A percentile compares a stretch with the other conserved stretches of the same genome.
Conservation (phyloP, 2,888 invertebrate genomes). For the Bellardia bayeri region DNA sequence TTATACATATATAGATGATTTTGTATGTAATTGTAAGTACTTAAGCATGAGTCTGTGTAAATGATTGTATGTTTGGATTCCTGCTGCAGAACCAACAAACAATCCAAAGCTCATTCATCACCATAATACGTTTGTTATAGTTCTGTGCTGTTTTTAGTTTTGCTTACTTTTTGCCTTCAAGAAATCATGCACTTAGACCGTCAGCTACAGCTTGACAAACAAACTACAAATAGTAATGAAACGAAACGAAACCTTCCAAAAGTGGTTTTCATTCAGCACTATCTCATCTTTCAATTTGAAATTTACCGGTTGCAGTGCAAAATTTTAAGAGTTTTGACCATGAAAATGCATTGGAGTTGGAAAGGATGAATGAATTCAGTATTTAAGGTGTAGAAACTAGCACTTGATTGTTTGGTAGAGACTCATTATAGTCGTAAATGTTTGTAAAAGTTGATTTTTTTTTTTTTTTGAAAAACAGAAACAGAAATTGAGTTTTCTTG, state of each 20-base stretch:
- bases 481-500: too few species aligned
- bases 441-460: too few species aligned
- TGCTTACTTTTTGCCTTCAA: slow-evolving; percentile 49
- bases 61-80: slow-evolving; percentile 38
- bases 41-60: slow-evolving; percentile 20
- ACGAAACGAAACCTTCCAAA: slow-evolving; percentile 27
- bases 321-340: neutral
- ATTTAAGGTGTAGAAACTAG: too few species aligned
- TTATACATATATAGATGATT: neutral
- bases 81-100: slow-evolving; percentile 52
- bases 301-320: neutral
- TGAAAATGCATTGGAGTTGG: neutral
- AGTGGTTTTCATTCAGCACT: slow-evolving; percentile 7
- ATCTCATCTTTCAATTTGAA: neutral
- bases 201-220: neutral
- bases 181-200: slow-evolving; percentile 31
- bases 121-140: slow-evolving; percentile 35
- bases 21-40: slow-evolving; percentile 28
- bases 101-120: slow-evolving; percentile 68
- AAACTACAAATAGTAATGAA: slow-evolving; percentile 23
- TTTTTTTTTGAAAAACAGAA: too few species aligned
- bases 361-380: too few species aligned
- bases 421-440: too few species aligned
- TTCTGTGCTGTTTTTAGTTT: slow-evolving; percentile 22
- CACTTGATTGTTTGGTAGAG: too few species aligned